Evolutionary conservation across 2,113 vertebrate genomes (phyloP).

Genomic region (Aplodontia rufa): DNA sequence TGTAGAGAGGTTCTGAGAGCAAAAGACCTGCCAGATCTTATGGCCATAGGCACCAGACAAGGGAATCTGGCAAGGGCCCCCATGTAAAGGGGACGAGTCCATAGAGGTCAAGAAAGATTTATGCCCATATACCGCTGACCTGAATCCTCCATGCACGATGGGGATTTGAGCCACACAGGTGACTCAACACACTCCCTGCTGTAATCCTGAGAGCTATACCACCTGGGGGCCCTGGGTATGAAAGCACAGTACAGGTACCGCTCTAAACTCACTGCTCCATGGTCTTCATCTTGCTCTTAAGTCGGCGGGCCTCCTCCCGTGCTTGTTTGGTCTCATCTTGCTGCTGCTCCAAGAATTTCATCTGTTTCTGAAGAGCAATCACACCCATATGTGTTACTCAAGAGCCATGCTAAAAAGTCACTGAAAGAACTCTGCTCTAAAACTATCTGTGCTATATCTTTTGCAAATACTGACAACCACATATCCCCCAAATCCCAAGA

Average conservation of each 20-base stretch:
- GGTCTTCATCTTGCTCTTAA: conserved; percentile 90
- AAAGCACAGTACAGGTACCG: fast-evolving
- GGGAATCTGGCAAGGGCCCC: not conserved
- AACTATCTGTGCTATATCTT: not conserved
- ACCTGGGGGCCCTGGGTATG: not conserved
- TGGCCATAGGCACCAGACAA: not conserved
- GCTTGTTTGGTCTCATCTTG: conserved; percentile 89
- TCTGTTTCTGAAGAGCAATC: conserved; percentile 91
- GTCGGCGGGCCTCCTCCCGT: conserved; percentile 90
- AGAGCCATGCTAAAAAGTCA: not conserved
- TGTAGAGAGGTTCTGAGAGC: not conserved
- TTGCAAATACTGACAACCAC: conserved; percentile 3
- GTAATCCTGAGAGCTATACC: not conserved
- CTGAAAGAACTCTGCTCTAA: not conserved
- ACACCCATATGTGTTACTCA: not conserved
- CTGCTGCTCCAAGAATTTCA: conserved; percentile 93
- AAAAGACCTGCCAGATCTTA: not conserved
- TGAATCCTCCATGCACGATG: not conserved
- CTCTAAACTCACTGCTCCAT: conserved; percentile 88
- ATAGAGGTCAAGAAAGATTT: not conserved
- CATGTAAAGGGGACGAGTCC: not conserved
- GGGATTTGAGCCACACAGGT: not conserved
- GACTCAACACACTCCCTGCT: not conserved
- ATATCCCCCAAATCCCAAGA: not conserved
- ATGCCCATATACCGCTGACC: not conserved